Percentiles rank a stretch among this genome's conserved stretches.
Conservation (phyloP, 2,113 vertebrate species). For the Nycticorax nycticorax region DNA sequence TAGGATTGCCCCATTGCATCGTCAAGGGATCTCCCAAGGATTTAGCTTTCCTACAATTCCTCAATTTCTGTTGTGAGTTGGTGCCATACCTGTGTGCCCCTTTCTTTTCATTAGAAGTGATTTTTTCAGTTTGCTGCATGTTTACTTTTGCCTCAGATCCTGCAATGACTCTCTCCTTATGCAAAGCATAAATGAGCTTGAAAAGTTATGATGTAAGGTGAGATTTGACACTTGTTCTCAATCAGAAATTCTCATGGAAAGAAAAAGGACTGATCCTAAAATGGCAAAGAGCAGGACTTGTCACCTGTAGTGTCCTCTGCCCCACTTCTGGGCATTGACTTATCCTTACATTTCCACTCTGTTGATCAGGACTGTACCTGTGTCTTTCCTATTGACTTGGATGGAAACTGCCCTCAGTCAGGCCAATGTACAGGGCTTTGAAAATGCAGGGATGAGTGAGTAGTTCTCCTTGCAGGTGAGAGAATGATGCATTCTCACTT, state of each 20-base stretch:
- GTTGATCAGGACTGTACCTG: not conserved
- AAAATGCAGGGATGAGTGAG: not conserved
- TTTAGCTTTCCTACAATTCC: not conserved
- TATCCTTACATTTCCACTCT: not conserved
- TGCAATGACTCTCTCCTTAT: not conserved
- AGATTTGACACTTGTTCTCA: not conserved
- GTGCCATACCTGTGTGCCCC: not conserved
- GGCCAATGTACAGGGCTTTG: accelerated
- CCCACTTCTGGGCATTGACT: not conserved
- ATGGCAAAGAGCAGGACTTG: not conserved
- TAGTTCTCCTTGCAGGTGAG: not conserved
- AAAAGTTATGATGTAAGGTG: not conserved
- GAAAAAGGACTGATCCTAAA: not conserved
- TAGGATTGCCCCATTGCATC: not conserved
- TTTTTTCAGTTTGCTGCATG: not conserved
- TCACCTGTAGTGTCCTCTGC: not conserved
- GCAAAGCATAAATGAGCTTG: not conserved
- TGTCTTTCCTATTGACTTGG: not conserved
- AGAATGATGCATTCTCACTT: not conserved
- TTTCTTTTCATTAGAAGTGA: not conserved
- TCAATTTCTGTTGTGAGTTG: not conserved
- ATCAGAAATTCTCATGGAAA: not conserved
- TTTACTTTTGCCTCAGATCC: not conserved
- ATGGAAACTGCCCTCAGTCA: not conserved
- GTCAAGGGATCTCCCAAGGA: not conserved